Evolutionary conservation across 2,797 vertebrate genomes (phyloP), one percentile per base, ranked within the genome.

Genomic region (Lophotriccus pileatus): DNA sequence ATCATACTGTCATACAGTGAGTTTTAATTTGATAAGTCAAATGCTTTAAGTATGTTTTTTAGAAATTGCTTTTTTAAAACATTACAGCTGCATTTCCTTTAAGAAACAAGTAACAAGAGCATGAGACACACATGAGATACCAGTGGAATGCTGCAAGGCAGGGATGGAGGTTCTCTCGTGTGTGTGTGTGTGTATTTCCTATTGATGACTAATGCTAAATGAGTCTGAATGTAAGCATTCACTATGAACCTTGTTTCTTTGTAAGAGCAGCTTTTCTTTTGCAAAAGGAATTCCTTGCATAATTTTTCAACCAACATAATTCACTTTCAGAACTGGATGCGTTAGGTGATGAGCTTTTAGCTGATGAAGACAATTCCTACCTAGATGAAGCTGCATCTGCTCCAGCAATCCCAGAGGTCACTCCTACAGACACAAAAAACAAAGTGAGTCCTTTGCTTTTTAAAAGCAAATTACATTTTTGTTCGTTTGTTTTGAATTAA

Each of bases 321-420:
- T 95, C 11, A 8, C 81, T 97, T 93, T 94, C 95, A 99, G 99
- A 99, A 94, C 98, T 99, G 98, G 98, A 99, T 74, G 99, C 99
- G 0, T 91, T 99, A 59, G 99, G 99, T 89, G 99, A 99, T 56
- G 99, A 99, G 96, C 97, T 99, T 87, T 96, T 99, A 78, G 90
- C 99, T 75, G 99, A 99, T 87, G 99, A 99, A 14, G 99, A 99
- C 96, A 99, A 98, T 92, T 99, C 99, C 44, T 99, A 99, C 97
- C 97, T 99, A 83, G 99, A 99, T 47, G 99, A 99, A 79, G 99
- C 99, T 0, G 98, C 99, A 9, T 97, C 99, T 3, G 99, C 98
- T 80, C 99, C 99, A 43, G 97, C 99, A 90, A 99, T 99, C 97
- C 99, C 99, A 88, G 99, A 99, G 87, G 98, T 99, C 41, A 69